Evolutionary conservation across 2,797 vertebrate genomes (phyloP), one percentile per base, ranked within the genome.

Genomic region (Phyllotis vaccarum): DNA sequence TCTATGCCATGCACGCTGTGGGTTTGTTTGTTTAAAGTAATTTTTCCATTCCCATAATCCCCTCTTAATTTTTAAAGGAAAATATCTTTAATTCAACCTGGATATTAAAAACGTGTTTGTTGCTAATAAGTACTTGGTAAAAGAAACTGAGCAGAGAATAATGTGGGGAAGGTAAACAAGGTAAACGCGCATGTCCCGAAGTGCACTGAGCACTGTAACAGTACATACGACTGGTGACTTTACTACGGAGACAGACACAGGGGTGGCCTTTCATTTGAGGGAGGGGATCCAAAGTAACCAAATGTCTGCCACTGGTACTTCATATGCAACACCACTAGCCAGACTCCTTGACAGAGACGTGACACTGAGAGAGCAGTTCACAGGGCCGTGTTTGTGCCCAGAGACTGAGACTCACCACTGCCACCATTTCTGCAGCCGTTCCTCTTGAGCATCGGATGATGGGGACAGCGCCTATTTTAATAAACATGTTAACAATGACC

Each of bases 361-460:
- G 49, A n/a, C 72, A 66, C 29, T 86, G 54, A 88, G 81, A 95
- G 95, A 96, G 95, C 60, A 95, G 49, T 14, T 78, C 72, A 95
- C 16, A 81, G 8, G 78, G 5, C 49, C 70, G 87, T 82, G 58
- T 89, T 96, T 95, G 86, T 83, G 31, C 27, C 58, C 58, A 21
- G 49, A 80, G 78, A 96, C 72, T 95, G 83, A 92, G 70, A 98
- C 99, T 99, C 98, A 99, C 99, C 99, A 99, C 98, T 64, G 99
- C 99, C 43, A 99, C 99, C 99, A 99, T 99, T 98, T 99, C 99
- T 96, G 99, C 99, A 96, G 99, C 99, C 79, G 99, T 99, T 98
- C 99, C 99, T 98, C 99, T 99, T 97, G 99, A 99, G 98, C 99
- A 99, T 98, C 99, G 99, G 98, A 99, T 99, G 98, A 99, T 99